These are phyloP conservation scores for Halotydeus destructor DNA, from an alignment of 1,140 invertebrate species.

Conservation along the genomic window DNA sequence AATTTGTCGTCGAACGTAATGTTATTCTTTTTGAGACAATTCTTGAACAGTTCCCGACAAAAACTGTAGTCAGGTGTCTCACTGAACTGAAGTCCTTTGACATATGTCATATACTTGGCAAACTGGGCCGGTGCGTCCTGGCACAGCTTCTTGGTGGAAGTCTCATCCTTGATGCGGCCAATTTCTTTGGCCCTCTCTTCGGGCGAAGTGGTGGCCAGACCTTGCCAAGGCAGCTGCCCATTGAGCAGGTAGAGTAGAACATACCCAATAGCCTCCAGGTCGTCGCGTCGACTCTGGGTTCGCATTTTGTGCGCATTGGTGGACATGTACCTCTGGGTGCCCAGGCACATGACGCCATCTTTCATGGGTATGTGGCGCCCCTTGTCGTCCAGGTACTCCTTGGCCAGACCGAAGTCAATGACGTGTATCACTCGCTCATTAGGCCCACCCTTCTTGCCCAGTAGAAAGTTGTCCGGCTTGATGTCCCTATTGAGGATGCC, in stretches of 20 bases:
- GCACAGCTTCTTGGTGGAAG: conserved; percentile 87
- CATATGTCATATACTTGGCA: conserved; percentile 5
- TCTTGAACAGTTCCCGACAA: background rate
- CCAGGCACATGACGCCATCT: conserved; percentile 91
- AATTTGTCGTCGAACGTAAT: no score
- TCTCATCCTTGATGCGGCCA: conserved; percentile 91
- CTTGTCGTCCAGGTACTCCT: conserved; percentile 99
- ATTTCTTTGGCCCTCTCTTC: conserved; percentile 96
- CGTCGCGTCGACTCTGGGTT: conserved; percentile 50
- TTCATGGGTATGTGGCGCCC: conserved; percentile 99
- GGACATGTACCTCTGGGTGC: conserved; percentile 27
- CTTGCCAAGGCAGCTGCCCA: conserved; percentile 64
- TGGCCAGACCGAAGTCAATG: conserved; percentile 99
- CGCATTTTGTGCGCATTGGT: conserved; percentile 18
- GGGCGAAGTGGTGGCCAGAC: background rate
- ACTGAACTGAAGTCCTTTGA: background rate
- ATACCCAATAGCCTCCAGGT: conserved; percentile 90
- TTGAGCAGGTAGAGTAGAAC: conserved; percentile 49
- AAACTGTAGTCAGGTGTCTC: background rate
- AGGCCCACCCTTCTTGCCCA: conserved; percentile 88
- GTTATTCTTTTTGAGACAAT: no score
- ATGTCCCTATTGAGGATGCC: conserved; percentile 17
- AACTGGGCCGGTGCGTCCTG: conserved; percentile 60
- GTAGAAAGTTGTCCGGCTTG: conserved; percentile 80
- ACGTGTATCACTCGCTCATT: conserved; percentile 98